Conservation (phyloP, 2,888 invertebrate species). For the Formica aserva region DNA sequence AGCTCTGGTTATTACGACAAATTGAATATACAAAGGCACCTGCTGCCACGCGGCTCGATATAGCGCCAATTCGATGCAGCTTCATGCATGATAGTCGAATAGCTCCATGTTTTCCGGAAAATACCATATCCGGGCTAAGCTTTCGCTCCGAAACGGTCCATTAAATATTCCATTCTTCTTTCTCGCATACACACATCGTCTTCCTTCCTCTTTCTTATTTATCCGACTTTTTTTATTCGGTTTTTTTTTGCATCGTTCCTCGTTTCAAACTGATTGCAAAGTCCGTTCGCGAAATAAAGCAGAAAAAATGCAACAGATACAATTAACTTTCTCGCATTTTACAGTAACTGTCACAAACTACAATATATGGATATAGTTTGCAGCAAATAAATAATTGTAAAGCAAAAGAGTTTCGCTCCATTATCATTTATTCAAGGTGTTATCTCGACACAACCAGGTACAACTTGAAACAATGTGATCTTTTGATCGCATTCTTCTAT, state of each 20-base stretch:
- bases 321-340: not conserved
- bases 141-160: slow-evolving; percentile 52
- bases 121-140: slow-evolving; percentile 42
- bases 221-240: slow-evolving; percentile 2
- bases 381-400: not conserved
- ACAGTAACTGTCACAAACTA: not conserved
- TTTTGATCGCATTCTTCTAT: not conserved
- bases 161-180: slow-evolving; percentile 65
- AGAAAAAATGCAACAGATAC: not conserved
- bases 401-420: not conserved
- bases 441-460: not conserved
- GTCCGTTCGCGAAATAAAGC: slow-evolving; percentile 8
- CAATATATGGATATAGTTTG: not conserved
- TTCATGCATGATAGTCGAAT: slow-evolving; percentile 74
- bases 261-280: not conserved
- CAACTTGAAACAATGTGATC: not conserved
- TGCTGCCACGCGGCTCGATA: slow-evolving; percentile 69
- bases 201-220: slow-evolving; percentile 5
- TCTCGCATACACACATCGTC: not conserved
- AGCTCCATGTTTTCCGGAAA: slow-evolving; percentile 53
- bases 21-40: slow-evolving; percentile 81
- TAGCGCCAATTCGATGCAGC: slow-evolving; percentile 46
- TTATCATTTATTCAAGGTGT: not conserved
- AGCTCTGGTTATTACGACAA: slow-evolving; percentile 76
- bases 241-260: not conserved